A percentile compares a stretch with the other conserved stretches of the same genome.
These are phyloP conservation scores for Phenganax marumi DNA, from an alignment of 92 coral and sea anemone species.

Conservation along the genomic window DNA sequence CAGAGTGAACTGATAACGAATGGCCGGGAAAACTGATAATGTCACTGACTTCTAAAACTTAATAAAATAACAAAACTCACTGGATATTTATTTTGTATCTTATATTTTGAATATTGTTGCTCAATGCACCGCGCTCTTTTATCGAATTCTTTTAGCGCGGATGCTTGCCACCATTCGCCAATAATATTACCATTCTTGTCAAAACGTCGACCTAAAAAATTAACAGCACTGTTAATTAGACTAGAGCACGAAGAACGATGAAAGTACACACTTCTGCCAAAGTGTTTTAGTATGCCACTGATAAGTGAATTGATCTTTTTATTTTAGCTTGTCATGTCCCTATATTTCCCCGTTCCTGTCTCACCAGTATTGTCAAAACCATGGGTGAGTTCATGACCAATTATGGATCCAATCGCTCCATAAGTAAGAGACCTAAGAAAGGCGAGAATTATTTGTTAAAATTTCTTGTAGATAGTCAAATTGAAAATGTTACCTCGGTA, in stretches of 20 bases:
- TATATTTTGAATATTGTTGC: slow-evolving; percentile 86
- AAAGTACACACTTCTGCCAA: background rate
- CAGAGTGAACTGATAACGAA: background rate
- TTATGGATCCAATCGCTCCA: slow-evolving; percentile 96
- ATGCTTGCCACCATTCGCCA: slow-evolving; percentile 93
- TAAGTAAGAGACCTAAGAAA: slow-evolving; percentile 75
- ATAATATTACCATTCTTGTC: slow-evolving; percentile 98
- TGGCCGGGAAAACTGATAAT: background rate
- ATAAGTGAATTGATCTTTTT: background rate
- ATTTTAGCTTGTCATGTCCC: background rate
- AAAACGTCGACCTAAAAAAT: slow-evolving; percentile 76
- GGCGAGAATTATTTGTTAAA: background rate
- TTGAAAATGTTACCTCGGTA: slow-evolving; percentile 74
- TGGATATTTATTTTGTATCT: slow-evolving; percentile 80
- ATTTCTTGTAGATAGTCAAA: background rate
- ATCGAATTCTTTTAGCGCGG: slow-evolving; percentile 70
- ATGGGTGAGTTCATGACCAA: slow-evolving; percentile 96
- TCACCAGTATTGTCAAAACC: slow-evolving; percentile 99
- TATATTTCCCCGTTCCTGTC: background rate
- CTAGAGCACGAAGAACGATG: background rate
- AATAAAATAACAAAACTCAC: slow-evolving; percentile 41
- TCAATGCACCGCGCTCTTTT: slow-evolving; percentile 86
- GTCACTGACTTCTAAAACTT: background rate
- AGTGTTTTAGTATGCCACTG: background rate
- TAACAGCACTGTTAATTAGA: background rate